These are phyloP conservation scores for Drosophila simulans DNA, from an alignment of 1,140 invertebrate species.

Conservation along the genomic window DNA sequence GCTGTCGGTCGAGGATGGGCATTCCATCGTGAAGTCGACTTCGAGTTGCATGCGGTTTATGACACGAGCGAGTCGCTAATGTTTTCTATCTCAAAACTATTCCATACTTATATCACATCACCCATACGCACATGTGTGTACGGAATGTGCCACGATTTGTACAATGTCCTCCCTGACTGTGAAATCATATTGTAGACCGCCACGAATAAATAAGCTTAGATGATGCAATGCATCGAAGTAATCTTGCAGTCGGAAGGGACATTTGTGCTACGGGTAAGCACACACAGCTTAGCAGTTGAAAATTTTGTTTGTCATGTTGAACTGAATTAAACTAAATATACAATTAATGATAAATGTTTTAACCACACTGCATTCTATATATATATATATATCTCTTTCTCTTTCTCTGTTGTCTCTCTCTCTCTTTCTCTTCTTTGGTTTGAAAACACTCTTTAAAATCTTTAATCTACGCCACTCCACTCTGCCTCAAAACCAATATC, in stretches of 20 bases:
- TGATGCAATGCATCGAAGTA: neutral
- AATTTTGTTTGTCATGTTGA: constrained; percentile 22
- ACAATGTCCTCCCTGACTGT: constrained; percentile 28
- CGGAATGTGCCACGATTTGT: constrained; percentile 9
- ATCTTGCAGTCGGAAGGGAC: constrained; percentile 58
- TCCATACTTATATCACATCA: constrained; percentile 10
- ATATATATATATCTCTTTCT: constrained; percentile 66
- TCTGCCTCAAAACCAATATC: constrained; percentile 61
- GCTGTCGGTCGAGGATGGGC: neutral
- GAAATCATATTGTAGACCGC: neutral
- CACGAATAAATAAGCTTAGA: neutral
- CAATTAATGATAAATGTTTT: constrained; percentile 73
- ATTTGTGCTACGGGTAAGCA: constrained; percentile 53
- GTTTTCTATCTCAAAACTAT: constrained; percentile 12
- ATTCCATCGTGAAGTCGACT: constrained; percentile 2
- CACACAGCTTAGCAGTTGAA: constrained; percentile 26
- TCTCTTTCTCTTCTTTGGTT: constrained; percentile 73
- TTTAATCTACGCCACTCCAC: constrained; percentile 78
- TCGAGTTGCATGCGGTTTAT: constrained; percentile 14
- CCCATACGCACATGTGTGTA: constrained; percentile 23
- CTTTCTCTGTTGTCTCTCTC: constrained; percentile 75
- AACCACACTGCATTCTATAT: constrained; percentile 81
- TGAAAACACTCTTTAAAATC: constrained; percentile 75
- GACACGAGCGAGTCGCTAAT: constrained; percentile 21
- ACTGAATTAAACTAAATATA: constrained; percentile 37